Percentiles rank a stretch among this genome's conserved stretches.
Evolutionary conservation across 2,797 vertebrate genomes (phyloP).

Genomic region (Fistularia tabacaria): DNA sequence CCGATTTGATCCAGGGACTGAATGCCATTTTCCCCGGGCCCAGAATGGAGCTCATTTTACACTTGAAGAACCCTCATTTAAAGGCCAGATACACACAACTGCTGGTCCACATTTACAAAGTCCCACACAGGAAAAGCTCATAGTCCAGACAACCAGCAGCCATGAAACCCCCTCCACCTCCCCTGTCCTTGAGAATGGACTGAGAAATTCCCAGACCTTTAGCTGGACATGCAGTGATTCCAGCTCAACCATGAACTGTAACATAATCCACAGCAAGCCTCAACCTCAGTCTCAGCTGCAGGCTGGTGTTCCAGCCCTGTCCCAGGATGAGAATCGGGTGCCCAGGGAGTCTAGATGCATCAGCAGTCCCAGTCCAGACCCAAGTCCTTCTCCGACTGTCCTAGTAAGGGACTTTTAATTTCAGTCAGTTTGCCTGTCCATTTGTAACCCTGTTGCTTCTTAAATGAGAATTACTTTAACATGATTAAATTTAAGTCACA

Average conservation of each 20-base stretch:
- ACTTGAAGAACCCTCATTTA: slow-evolving; percentile 79
- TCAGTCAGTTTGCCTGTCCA: neutral
- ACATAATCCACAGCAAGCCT: slow-evolving; percentile 57
- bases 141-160: slow-evolving; percentile 54
- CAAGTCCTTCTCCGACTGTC: slow-evolving; percentile 64
- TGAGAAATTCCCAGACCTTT: slow-evolving; percentile 42
- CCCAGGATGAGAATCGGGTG: slow-evolving; percentile 66
- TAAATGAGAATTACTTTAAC: too few species aligned
- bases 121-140: slow-evolving; percentile 47
- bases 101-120: slow-evolving; percentile 63
- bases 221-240: slow-evolving; percentile 67
- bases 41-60: slow-evolving; percentile 75
- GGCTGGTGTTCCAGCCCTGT: slow-evolving; percentile 30
- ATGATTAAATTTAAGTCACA: too few species aligned
- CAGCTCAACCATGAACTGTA: slow-evolving; percentile 63
- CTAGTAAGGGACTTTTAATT: slow-evolving; percentile 48
- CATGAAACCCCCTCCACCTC: slow-evolving; percentile 42
- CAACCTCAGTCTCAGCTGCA: slow-evolving; percentile 42
- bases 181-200: slow-evolving; percentile 43
- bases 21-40: slow-evolving; percentile 60
- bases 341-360: slow-evolving; percentile 47
- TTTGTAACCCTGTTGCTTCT: neutral
- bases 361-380: slow-evolving; percentile 44
- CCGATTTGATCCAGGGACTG: slow-evolving; percentile 46
- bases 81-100: slow-evolving; percentile 47